A percentile compares a stretch with the other conserved stretches of the same genome.
Evolutionary conservation across 2,797 vertebrate species (phyloP).

Genomic region (Aulostomus chinensis): DNA sequence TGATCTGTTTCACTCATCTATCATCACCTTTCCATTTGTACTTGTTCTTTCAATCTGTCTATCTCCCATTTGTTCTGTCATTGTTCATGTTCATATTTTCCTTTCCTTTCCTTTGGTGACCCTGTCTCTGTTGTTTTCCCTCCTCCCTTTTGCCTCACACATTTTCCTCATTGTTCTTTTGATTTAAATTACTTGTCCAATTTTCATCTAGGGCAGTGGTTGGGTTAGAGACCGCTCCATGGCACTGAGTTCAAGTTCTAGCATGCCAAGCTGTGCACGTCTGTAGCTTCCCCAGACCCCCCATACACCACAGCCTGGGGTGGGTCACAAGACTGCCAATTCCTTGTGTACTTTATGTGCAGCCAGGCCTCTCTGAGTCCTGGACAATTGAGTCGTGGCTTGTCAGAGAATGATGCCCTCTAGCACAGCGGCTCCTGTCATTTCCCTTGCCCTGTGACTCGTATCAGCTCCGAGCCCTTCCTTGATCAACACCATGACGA

Average conservation of each 20-base stretch:
- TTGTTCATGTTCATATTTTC: constrained; percentile 14
- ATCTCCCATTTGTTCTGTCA: constrained; percentile 29
- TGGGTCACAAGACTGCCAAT: constrained; percentile 95
- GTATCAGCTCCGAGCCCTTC: constrained; percentile 90
- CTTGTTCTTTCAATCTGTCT: constrained; percentile 30
- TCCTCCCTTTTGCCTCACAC: constrained; percentile 39
- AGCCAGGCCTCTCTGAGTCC: constrained; percentile 82
- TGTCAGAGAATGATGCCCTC: constrained; percentile 91
- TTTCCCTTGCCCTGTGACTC: constrained; percentile 78
- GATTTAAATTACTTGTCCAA: constrained; percentile 89
- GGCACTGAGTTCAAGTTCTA: constrained; percentile 88
- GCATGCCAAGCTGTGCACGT: constrained; percentile 89
- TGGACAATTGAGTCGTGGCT: constrained; percentile 87
- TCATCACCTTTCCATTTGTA: constrained; percentile 63
- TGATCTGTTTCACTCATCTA: too few species aligned
- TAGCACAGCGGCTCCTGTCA: constrained; percentile 77
- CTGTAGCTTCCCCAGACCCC: constrained; percentile 96
- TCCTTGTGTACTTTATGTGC: constrained; percentile 87
- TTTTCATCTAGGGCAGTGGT: constrained; percentile 94
- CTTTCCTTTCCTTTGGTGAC: neutral
- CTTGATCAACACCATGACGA: constrained; percentile 71
- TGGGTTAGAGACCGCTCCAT: constrained; percentile 89
- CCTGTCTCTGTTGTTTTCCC: constrained; percentile 37
- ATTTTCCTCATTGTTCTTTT: constrained; percentile 73
- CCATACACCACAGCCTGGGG: constrained; percentile 88